Evolutionary conservation across 2,113 vertebrate species (phyloP).

Genomic region (Colius striatus): DNA sequence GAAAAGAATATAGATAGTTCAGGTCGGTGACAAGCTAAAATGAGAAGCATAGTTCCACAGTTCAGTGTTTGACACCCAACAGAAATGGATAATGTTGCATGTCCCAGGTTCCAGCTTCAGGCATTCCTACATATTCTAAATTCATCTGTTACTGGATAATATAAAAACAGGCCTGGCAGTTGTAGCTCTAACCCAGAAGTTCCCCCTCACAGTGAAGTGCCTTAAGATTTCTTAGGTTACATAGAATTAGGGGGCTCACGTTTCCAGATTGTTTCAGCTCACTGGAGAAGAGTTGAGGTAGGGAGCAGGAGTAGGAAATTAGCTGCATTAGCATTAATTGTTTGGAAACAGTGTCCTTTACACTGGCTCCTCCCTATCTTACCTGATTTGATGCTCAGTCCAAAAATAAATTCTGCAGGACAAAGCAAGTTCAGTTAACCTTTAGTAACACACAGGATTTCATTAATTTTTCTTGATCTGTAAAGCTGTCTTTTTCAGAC

Average conservation of each 20-base stretch:
- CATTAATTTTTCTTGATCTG: background rate
- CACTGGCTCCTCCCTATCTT: background rate
- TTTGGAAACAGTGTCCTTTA: background rate
- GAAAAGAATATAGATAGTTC: background rate
- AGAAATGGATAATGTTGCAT: background rate
- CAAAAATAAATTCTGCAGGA: background rate
- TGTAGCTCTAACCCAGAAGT: background rate
- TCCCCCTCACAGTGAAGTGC: background rate
- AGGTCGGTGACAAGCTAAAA: background rate
- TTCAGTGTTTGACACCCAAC: background rate
- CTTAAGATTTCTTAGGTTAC: background rate
- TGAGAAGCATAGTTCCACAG: background rate
- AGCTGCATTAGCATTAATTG: background rate
- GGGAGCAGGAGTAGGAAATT: background rate
- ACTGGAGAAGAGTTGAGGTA: background rate
- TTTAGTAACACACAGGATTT: background rate
- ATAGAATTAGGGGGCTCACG: background rate
- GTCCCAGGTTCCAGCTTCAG: background rate
- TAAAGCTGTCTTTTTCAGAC: background rate
- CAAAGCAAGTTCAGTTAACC: background rate
- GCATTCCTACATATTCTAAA: background rate
- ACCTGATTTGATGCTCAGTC: background rate
- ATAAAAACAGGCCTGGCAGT: background rate
- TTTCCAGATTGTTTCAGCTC: background rate
- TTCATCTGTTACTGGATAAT: background rate